Evolutionary conservation across 2,797 vertebrate genomes (phyloP).

Genomic region (Catharus ustulatus): DNA sequence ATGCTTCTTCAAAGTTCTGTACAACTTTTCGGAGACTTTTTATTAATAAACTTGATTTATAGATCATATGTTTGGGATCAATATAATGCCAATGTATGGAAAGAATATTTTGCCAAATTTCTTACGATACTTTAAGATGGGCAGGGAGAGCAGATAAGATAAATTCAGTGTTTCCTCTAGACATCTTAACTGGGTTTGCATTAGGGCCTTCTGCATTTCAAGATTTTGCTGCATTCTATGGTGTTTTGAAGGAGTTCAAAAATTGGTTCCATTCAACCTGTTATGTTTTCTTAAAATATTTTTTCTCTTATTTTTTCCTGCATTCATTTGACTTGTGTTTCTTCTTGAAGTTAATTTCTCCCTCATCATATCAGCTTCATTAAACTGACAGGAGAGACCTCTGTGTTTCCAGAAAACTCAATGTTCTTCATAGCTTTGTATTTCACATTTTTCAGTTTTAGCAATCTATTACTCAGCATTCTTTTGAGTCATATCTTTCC

Average conservation of each 20-base stretch:
- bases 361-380: not conserved
- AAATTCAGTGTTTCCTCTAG: not conserved
- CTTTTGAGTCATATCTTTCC: not conserved
- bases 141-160: not conserved
- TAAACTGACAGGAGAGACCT: not conserved
- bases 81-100: not conserved
- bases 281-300: not conserved
- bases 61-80: not conserved
- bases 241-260: not conserved
- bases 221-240: not conserved
- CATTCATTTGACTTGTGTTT: not conserved
- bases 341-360: not conserved
- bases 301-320: not conserved
- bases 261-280: not conserved
- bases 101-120: not conserved
- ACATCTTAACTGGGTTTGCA: not conserved
- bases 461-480: not conserved
- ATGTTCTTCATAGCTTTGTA: not conserved
- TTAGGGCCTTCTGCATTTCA: not conserved
- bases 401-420: rapidly evolving
- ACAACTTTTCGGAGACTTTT: not conserved
- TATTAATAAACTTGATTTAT: not conserved
- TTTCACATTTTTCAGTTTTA: not conserved
- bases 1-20: not conserved
- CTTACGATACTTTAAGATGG: not conserved